phyloP scores from a whole-genome alignment of 2,113 vertebrate species.

The Neodontobutis hainanensis region DNA sequence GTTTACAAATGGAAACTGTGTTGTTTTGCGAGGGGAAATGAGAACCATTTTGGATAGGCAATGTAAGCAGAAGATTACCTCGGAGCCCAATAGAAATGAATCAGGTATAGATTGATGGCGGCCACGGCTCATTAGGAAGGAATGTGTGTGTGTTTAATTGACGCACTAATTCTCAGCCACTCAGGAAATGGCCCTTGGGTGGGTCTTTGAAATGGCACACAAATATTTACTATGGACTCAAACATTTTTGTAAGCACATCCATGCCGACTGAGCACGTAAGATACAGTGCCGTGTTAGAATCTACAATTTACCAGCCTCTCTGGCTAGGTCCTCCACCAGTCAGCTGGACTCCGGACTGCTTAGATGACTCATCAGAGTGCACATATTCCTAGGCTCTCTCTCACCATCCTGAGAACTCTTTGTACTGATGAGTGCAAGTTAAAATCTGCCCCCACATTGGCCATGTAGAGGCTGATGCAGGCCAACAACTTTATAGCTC shows the following conservation, averaged over 20 bases:
- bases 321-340: conserved; percentile 32
- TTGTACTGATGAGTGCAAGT: conserved; percentile 60
- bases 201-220: conserved; percentile 71
- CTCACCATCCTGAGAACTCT: conserved; percentile 56
- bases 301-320: conserved; percentile 23
- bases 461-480: conserved; percentile 46
- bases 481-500: conserved; percentile 39
- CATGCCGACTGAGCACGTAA: conserved; percentile 29
- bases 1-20: conserved; percentile 72
- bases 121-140: conserved; percentile 72
- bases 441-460: conserved; percentile 45
- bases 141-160: conserved; percentile 69
- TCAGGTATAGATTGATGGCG: conserved; percentile 64
- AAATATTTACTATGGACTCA: conserved; percentile 76
- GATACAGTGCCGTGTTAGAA: conserved; percentile 38
- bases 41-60: conserved; percentile 58
- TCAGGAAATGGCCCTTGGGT: conserved; percentile 78
- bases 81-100: conserved; percentile 66
- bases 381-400: conserved; percentile 50
- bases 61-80: conserved; percentile 69
- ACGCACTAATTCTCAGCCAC: conserved; percentile 67
- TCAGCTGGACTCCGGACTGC: conserved; percentile 57
- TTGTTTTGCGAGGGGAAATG: conserved; percentile 66
- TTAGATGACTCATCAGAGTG: conserved; percentile 70
- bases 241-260: conserved; percentile 59